phyloP scores from a whole-genome alignment of 92 coral and sea anemone genomes.

The Galaxea fascicularis region DNA sequence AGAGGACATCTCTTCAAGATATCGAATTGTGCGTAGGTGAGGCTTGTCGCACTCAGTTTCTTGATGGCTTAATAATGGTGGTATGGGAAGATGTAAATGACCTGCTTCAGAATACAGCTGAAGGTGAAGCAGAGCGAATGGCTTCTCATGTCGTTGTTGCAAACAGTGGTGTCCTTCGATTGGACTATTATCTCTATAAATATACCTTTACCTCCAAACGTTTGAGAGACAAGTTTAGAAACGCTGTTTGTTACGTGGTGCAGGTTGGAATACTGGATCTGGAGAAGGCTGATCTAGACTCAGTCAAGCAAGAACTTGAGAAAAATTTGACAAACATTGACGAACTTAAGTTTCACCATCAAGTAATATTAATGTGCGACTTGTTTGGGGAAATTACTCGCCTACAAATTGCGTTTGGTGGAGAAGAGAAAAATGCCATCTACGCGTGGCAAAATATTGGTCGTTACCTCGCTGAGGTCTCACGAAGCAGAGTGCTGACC shows the following conservation, averaged over 20 bases:
- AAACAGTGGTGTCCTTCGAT: constrained; percentile 43
- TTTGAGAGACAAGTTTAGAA: constrained; percentile 6
- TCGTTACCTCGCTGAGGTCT: not conserved
- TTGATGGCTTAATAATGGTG: constrained; percentile 17
- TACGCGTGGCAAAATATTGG: not conserved
- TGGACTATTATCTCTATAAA: constrained; percentile 45
- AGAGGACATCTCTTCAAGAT: not conserved
- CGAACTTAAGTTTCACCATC: not conserved
- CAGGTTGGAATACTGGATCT: constrained; percentile 47
- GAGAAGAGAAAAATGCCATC: not conserved
- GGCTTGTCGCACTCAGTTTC: not conserved
- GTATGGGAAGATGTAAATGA: constrained; percentile 25
- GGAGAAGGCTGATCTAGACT: constrained; percentile 17
- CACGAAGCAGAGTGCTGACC: not conserved
- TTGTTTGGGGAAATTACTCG: not conserved
- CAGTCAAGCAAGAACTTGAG: constrained; percentile 17
- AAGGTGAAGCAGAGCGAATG: constrained; percentile 26
- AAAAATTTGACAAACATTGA: not conserved
- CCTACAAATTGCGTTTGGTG: not conserved
- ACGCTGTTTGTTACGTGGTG: constrained; percentile 40
- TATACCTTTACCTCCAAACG: constrained; percentile 45
- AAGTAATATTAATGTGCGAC: not conserved
- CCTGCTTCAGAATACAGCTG: constrained; percentile 34
- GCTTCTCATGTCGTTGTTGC: constrained; percentile 23
- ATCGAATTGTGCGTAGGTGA: not conserved